Conservation (phyloP, 2,113 vertebrate genomes). For the Psittacara wagleri region DNA sequence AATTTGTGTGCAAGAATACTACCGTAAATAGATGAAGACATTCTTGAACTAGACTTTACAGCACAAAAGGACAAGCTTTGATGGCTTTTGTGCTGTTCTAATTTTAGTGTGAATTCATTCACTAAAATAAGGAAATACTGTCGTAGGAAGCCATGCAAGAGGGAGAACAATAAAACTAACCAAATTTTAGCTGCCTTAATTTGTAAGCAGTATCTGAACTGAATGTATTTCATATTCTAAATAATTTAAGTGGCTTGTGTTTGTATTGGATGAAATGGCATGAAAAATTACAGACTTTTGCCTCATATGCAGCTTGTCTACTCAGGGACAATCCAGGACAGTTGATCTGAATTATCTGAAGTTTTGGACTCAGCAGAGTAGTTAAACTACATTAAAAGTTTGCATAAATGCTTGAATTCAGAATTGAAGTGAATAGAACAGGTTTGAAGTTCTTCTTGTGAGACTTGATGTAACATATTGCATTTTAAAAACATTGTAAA, state of each 20-base stretch:
- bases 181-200: neutral
- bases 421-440: neutral
- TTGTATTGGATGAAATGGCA: neutral
- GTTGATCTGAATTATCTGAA: neutral
- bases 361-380: neutral
- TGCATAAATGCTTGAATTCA: neutral
- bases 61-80: neutral
- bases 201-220: neutral
- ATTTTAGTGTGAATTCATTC: neutral
- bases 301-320: neutral
- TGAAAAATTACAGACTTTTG: neutral
- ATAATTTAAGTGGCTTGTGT: neutral
- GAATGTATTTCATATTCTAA: neutral
- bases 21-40: neutral
- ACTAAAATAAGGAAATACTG: neutral
- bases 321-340: fast-evolving
- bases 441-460: neutral
- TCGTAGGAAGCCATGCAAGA: neutral
- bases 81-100: neutral
- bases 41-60: neutral
- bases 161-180: neutral
- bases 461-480: neutral
- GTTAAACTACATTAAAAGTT: neutral
- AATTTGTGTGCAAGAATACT: neutral
- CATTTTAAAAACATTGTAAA: neutral